Percentiles rank a stretch among this genome's conserved stretches.
Conservation (phyloP, 2,113 vertebrate genomes). For the Chloebia gouldiae region DNA sequence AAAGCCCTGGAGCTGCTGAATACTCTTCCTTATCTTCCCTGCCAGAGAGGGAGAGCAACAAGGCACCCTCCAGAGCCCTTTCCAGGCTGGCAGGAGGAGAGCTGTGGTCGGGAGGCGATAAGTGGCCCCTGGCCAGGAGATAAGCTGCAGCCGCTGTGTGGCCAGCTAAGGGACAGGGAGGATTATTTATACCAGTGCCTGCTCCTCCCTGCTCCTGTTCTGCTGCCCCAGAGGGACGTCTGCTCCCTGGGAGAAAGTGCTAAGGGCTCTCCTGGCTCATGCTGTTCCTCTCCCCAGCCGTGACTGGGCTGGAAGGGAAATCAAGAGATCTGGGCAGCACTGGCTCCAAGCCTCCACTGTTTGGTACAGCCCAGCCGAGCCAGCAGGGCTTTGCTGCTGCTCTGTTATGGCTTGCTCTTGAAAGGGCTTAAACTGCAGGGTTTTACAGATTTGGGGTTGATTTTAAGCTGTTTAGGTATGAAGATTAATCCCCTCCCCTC, state of each 20-base stretch:
- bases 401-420: background rate
- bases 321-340: background rate
- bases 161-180: background rate
- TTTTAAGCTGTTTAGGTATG: conserved; percentile 18
- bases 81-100: background rate
- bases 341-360: rapidly evolving
- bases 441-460: background rate
- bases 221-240: background rate
- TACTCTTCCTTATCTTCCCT: background rate
- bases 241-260: background rate
- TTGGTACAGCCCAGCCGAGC: rapidly evolving
- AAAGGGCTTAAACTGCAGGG: conserved; percentile 5
- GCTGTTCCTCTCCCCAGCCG: background rate
- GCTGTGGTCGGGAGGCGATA: background rate
- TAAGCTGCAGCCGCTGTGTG: background rate
- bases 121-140: conserved; percentile 18
- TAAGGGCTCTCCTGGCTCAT: background rate
- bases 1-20: background rate
- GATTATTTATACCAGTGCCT: conserved; percentile 30
- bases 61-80: background rate
- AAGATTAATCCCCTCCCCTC: background rate
- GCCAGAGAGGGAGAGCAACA: background rate
- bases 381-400: background rate
- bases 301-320: background rate
- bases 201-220: background rate